A percentile compares a stretch with the other conserved stretches of the same genome.
phyloP scores from a whole-genome alignment of 2,888 invertebrate genomes.

The Polydrusus cervinus region DNA sequence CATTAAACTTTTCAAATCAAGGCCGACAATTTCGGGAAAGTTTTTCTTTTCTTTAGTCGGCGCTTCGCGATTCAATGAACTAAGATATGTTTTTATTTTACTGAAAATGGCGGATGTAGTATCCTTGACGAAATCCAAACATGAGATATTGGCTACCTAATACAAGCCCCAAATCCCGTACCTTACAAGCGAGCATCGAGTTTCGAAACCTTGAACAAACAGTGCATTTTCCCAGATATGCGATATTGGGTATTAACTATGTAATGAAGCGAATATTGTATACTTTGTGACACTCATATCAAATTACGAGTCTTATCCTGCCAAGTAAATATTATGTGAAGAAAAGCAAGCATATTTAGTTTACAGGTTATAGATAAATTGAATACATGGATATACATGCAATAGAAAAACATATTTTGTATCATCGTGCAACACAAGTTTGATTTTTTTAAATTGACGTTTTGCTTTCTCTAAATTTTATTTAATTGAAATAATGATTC shows the following conservation, averaged over 20 bases:
- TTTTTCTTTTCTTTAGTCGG: constrained; percentile 7
- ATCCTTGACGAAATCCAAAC: constrained; percentile 36
- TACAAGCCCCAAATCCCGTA: constrained; percentile 34
- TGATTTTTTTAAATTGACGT: too few species aligned
- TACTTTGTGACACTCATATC: constrained; percentile 45
- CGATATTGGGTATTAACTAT: constrained; percentile 45
- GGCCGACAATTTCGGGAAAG: constrained; percentile 10
- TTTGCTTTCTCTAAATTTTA: too few species aligned
- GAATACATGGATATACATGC: too few species aligned
- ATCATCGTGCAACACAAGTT: too few species aligned
- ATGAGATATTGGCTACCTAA: constrained; percentile 37
- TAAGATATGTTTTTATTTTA: constrained; percentile 11
- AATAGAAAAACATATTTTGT: too few species aligned
- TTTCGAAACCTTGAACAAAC: constrained; percentile 49
- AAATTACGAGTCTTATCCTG: constrained; percentile 33
- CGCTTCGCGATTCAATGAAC: constrained; percentile 5
- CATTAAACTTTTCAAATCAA: constrained; percentile 20
- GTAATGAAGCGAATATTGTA: constrained; percentile 41
- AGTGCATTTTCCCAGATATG: constrained; percentile 45
- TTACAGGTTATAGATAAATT: too few species aligned
- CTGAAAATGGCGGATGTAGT: background rate
- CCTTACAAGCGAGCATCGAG: constrained; percentile 44
- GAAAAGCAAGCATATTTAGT: too few species aligned
- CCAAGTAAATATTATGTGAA: too few species aligned
- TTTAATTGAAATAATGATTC: too few species aligned